phyloP scores from a whole-genome alignment of 2,797 vertebrate species.

The Macrochelys suwanniensis region DNA sequence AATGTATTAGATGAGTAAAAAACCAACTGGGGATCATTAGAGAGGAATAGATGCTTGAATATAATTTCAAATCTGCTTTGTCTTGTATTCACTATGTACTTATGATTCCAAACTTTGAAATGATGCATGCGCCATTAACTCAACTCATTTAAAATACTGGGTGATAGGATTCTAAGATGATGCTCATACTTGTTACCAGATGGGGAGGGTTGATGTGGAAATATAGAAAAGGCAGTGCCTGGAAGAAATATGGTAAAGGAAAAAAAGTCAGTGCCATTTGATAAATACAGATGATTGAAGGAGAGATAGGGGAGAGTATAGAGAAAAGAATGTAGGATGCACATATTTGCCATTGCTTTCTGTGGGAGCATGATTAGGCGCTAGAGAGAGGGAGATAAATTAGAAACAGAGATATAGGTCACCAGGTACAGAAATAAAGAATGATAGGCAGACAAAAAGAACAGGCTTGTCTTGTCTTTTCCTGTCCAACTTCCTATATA shows the following conservation, averaged over 20 bases:
- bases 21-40: neutral
- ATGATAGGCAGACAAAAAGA: neutral
- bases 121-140: neutral
- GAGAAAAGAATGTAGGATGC: neutral
- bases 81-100: neutral
- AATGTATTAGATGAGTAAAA: neutral
- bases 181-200: neutral
- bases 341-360: no score
- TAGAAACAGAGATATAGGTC: neutral
- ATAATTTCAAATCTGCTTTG: neutral
- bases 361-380: neutral
- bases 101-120: neutral
- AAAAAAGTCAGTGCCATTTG: neutral
- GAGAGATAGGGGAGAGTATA: neutral
- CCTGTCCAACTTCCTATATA: neutral
- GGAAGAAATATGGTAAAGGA: neutral
- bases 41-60: neutral
- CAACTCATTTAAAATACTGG: neutral
- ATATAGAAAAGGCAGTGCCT: neutral
- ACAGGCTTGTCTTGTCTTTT: neutral
- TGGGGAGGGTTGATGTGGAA: neutral
- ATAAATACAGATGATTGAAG: neutral
- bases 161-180: neutral
- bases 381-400: neutral
- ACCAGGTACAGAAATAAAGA: neutral